These are phyloP conservation scores for Unio pictorum DNA, from an alignment of 2,888 invertebrate species.

Conservation along the genomic window DNA sequence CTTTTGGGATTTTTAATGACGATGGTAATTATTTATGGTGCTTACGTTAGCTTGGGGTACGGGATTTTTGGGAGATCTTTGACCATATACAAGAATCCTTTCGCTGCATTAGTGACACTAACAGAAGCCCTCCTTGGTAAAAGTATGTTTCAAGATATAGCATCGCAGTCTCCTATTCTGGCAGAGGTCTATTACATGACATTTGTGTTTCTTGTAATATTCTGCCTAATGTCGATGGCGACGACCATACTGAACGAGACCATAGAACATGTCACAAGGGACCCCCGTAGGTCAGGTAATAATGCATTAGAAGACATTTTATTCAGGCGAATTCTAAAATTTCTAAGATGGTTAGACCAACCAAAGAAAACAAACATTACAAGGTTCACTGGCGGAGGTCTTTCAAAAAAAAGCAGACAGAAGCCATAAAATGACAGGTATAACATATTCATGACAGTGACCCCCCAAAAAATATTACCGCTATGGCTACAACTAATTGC, in stretches of 20 bases:
- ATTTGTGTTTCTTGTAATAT: conserved; percentile 2
- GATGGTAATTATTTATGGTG: not conserved
- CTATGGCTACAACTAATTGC: too few species aligned
- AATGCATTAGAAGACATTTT: too few species aligned
- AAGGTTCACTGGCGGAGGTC: too few species aligned
- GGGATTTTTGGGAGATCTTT: not conserved
- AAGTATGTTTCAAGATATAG: conserved; percentile 1
- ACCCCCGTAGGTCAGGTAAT: too few species aligned
- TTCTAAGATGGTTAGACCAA: too few species aligned
- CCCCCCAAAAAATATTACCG: too few species aligned
- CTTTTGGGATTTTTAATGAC: conserved; percentile 2
- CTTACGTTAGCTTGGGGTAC: conserved; percentile 3
- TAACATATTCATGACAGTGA: too few species aligned
- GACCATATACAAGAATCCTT: not conserved
- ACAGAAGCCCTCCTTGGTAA: conserved; percentile 7
- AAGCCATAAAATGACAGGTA: too few species aligned
- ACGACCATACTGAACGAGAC: conserved; percentile 5
- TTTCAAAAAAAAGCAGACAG: too few species aligned
- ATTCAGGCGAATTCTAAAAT: too few species aligned
- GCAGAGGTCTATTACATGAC: conserved; percentile 3
- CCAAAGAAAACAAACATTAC: too few species aligned
- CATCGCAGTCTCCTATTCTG: not conserved
- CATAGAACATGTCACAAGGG: not conserved
- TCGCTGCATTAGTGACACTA: conserved; percentile 4
- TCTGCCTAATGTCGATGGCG: conserved; percentile 5